phyloP scores from a whole-genome alignment of 1,140 invertebrate genomes.

The Musca domestica region DNA sequence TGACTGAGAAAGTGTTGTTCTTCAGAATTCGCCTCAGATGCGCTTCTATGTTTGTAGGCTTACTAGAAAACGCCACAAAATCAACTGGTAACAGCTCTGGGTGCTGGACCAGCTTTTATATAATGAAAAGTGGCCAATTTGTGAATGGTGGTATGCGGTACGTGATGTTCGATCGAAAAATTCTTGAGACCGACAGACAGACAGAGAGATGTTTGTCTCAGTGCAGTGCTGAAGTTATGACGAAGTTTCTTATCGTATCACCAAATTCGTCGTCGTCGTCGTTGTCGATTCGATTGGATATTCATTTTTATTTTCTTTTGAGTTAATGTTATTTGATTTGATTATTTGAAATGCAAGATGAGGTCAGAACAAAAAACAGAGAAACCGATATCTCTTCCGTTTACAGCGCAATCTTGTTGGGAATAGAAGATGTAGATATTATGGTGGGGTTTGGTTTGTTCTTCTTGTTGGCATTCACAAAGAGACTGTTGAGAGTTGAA shows the following conservation, averaged over 20 bases:
- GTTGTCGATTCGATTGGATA: too few relatives aligned
- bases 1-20: neutral
- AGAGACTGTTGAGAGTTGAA: too few relatives aligned
- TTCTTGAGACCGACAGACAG: too few relatives aligned
- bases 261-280: too few relatives aligned
- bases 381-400: too few relatives aligned
- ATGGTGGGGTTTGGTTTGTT: too few relatives aligned
- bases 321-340: neutral
- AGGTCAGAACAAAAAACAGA: too few relatives aligned
- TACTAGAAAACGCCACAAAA: constrained; percentile 8
- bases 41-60: neutral
- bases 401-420: too few relatives aligned
- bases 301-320: too few relatives aligned
- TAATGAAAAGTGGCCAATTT: neutral
- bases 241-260: neutral
- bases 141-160: neutral
- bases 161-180: constrained; percentile 10
- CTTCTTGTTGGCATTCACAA: too few relatives aligned
- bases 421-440: too few relatives aligned
- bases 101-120: neutral
- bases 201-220: neutral
- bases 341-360: neutral
- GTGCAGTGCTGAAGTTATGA: neutral
- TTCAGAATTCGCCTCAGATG: neutral
- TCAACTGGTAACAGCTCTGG: neutral